Percentiles rank a stretch among this genome's conserved stretches.
phyloP scores from a whole-genome alignment of 2,888 invertebrate species.

The Aphrophora alni region DNA sequence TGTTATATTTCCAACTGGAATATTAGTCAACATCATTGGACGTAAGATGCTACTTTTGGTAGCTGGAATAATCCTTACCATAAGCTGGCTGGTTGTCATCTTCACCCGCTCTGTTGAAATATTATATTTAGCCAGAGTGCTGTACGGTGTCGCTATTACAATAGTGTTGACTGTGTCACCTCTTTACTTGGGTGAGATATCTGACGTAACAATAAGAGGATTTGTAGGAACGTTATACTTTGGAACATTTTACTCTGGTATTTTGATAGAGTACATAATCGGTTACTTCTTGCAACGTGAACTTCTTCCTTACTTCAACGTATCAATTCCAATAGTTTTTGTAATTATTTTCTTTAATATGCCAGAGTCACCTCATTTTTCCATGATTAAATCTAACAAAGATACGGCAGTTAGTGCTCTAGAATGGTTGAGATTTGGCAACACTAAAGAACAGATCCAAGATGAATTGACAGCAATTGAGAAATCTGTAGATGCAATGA shows the following conservation, averaged over 20 bases:
- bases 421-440: slow-evolving; percentile 15
- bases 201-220: slow-evolving; percentile 48
- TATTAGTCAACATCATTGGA: slow-evolving; percentile 35
- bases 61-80: slow-evolving; percentile 33
- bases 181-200: slow-evolving; percentile 50
- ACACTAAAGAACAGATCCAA: slow-evolving; percentile 16
- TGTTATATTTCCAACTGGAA: slow-evolving; percentile 25
- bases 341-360: slow-evolving; percentile 62
- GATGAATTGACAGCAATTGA: slow-evolving; percentile 34
- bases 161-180: slow-evolving; percentile 50
- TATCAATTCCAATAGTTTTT: slow-evolving; percentile 59
- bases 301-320: neutral
- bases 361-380: slow-evolving; percentile 68
- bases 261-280: slow-evolving; percentile 46
- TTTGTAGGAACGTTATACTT: slow-evolving; percentile 48
- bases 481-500: slow-evolving; percentile 37
- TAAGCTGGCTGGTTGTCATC: slow-evolving; percentile 40
- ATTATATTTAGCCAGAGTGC: slow-evolving; percentile 24
- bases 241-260: slow-evolving; percentile 47
- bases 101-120: slow-evolving; percentile 13
- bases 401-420: slow-evolving; percentile 24
- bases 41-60: slow-evolving; percentile 40
- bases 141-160: slow-evolving; percentile 49
- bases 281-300: slow-evolving; percentile 40
- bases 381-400: slow-evolving; percentile 62